These are phyloP conservation scores for Syngnathus rostellatus DNA, from an alignment of 2,797 vertebrate genomes.

Conservation along the genomic window DNA sequence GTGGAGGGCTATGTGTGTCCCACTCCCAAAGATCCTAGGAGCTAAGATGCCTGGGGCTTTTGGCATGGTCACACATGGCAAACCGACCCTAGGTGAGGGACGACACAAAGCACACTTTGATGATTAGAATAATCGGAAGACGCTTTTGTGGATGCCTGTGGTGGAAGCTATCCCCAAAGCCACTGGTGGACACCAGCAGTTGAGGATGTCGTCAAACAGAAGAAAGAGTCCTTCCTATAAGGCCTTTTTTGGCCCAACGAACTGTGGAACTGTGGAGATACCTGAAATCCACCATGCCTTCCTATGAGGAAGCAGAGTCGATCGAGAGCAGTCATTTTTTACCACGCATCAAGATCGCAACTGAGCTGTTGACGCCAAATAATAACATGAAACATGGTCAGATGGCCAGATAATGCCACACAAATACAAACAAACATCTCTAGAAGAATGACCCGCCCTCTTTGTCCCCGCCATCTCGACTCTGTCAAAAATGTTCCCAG, in stretches of 20 bases:
- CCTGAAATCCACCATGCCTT: no score
- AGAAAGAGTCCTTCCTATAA: no score
- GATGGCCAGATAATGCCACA: slow-evolving; percentile 8
- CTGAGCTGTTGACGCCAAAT: slow-evolving; percentile 20
- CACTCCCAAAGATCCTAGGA: not conserved
- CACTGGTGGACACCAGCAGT: no score
- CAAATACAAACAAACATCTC: slow-evolving; percentile 15
- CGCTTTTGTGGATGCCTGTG: no score
- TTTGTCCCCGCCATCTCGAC: slow-evolving; percentile 14
- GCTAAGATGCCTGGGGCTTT: not conserved
- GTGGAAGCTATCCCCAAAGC: no score
- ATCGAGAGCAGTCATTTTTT: slow-evolving; percentile 35
- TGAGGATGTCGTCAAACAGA: no score
- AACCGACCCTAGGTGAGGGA: not conserved
- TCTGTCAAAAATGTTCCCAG: slow-evolving; percentile 41
- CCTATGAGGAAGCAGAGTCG: no score
- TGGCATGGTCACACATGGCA: not conserved
- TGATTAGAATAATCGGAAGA: no score
- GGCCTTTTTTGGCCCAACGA: no score
- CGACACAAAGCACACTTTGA: no score
- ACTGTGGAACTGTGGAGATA: no score
- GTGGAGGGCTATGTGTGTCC: not conserved
- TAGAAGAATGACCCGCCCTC: slow-evolving; percentile 32
- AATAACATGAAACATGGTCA: slow-evolving; percentile 19
- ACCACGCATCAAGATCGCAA: slow-evolving; percentile 41